Evolutionary conservation across 2,888 invertebrate genomes (phyloP).

Genomic region (Eurois occulta): DNA sequence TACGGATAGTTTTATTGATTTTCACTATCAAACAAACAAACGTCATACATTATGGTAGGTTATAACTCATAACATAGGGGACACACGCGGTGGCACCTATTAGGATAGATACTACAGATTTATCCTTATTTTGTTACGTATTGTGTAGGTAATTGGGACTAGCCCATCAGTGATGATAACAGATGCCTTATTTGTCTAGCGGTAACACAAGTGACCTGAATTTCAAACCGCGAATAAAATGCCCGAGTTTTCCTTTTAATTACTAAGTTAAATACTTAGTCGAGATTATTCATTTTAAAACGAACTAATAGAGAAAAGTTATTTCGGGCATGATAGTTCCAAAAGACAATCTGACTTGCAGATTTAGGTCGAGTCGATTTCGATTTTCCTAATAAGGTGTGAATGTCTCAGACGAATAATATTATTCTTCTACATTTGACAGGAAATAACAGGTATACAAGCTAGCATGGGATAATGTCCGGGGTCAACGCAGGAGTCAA

Average conservation of each 20-base stretch:
- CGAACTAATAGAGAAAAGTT: background rate
- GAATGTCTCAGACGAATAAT: background rate
- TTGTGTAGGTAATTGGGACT: background rate
- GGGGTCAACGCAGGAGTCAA: constrained; percentile 83
- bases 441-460: constrained; percentile 44
- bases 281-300: background rate
- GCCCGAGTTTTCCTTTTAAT: background rate
- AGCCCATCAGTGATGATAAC: background rate
- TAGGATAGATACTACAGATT: background rate
- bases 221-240: background rate
- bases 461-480: constrained; percentile 52
- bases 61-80: background rate
- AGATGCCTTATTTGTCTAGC: background rate
- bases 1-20: background rate
- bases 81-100: background rate
- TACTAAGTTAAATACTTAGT: too few relatives aligned
- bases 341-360: background rate
- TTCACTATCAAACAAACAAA: background rate
- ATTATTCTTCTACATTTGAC: constrained; percentile 16
- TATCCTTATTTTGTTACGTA: constrained; percentile 35
- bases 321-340: background rate
- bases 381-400: background rate
- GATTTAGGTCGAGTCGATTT: background rate
- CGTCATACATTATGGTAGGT: constrained; percentile 7
- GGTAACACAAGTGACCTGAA: background rate